phyloP scores from a whole-genome alignment of 1,140 invertebrate genomes.

The Drosophila ogumai region DNA sequence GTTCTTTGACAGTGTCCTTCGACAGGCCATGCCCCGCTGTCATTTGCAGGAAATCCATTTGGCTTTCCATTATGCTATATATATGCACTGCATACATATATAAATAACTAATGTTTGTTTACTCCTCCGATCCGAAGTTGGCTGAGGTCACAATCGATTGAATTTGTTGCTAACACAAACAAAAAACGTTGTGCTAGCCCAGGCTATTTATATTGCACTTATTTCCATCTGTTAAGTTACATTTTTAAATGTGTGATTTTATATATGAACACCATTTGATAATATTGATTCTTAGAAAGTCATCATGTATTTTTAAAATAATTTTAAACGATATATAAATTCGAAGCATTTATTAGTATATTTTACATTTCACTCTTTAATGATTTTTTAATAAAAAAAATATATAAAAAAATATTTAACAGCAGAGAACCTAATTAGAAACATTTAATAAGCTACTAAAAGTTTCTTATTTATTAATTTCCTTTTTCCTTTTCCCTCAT shows the following conservation, averaged over 20 bases:
- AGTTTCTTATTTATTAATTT: conserved; percentile 2
- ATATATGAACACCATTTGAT: neutral
- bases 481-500: neutral
- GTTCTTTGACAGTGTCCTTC: conserved; percentile 48
- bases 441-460: neutral
- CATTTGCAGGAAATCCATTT: conserved; percentile 53
- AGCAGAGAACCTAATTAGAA: neutral
- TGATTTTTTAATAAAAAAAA: neutral
- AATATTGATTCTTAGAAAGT: too few relatives aligned
- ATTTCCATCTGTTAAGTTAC: neutral
- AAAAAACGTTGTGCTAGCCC: neutral
- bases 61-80: conserved; percentile 7
- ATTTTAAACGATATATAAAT: neutral
- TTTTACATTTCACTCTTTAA: neutral
- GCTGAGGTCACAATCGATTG: conserved; percentile 39
- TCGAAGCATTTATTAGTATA: neutral
- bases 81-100: conserved; percentile 18
- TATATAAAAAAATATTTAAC: neutral
- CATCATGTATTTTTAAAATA: neutral
- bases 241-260: neutral
- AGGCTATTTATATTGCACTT: conserved; percentile 21
- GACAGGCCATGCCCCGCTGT: conserved; percentile 31
- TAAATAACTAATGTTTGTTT: conserved; percentile 44
- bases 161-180: conserved; percentile 29
- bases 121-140: conserved; percentile 30